Evolutionary conservation across 2,888 invertebrate species (phyloP).

Genomic region (Rhagonycha lutea): DNA sequence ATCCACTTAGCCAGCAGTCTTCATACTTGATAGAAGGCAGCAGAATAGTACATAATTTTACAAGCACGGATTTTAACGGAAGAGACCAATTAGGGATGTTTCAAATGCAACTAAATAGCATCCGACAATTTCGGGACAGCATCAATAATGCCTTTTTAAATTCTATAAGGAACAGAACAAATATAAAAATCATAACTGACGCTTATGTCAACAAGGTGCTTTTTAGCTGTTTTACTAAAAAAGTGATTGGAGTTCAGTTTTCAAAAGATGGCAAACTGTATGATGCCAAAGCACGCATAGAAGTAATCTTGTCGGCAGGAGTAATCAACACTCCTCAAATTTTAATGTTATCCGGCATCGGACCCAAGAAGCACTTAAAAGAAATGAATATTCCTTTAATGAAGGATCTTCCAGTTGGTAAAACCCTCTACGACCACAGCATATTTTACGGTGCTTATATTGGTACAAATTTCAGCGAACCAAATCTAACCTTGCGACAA

Average conservation of each 20-base stretch:
- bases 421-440: conserved; percentile 67
- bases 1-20: conserved; percentile 64
- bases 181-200: conserved; percentile 62
- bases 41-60: conserved; percentile 59
- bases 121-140: conserved; percentile 62
- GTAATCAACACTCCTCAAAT: conserved; percentile 63
- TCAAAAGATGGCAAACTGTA: conserved; percentile 53
- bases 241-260: conserved; percentile 62
- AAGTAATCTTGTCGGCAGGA: conserved; percentile 76
- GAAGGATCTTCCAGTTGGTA: conserved; percentile 38
- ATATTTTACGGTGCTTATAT: conserved; percentile 72
- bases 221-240: conserved; percentile 56
- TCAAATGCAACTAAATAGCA: conserved; percentile 64
- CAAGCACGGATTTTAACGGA: conserved; percentile 67
- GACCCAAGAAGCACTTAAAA: conserved; percentile 36
- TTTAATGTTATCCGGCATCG: conserved; percentile 43
- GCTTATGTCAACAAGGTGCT: conserved; percentile 61
- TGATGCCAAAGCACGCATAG: conserved; percentile 62
- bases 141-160: conserved; percentile 65
- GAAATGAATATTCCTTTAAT: conserved; percentile 34
- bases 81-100: conserved; percentile 65
- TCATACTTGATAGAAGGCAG: conserved; percentile 67
- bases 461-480: conserved; percentile 28
- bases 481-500: background rate
- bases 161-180: conserved; percentile 57